Conservation (phyloP, 2,113 vertebrate species). For the Crotalus horridus region DNA sequence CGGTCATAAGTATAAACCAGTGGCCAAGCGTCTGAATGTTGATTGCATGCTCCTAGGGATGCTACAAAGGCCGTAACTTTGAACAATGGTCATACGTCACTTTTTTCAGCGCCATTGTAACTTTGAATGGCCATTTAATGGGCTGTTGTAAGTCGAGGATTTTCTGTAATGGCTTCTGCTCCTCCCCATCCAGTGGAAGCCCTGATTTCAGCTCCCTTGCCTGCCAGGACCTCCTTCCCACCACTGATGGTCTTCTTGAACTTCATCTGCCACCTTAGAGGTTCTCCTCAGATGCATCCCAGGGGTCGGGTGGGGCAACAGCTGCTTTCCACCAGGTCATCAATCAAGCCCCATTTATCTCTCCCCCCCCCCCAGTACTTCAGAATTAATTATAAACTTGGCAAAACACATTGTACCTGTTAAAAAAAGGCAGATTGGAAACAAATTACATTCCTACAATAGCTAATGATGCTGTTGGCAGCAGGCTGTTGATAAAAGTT, state of each 20-base stretch:
- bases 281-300: background rate
- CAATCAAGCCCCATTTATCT: background rate
- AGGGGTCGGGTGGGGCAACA: background rate
- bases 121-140: too few species aligned
- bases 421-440: slow-evolving; percentile 10
- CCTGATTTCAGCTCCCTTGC: too few species aligned
- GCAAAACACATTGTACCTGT: slow-evolving; percentile 30
- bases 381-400: slow-evolving; percentile 30
- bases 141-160: too few species aligned
- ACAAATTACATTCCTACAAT: slow-evolving; percentile 24
- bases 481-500: slow-evolving; percentile 3
- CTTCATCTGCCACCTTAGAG: slow-evolving; percentile 7
- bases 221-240: background rate
- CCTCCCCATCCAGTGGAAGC: background rate
- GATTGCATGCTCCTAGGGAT: too few species aligned
- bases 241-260: background rate
- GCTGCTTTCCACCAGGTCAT: background rate
- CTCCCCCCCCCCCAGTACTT: background rate
- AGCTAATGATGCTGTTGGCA: background rate
- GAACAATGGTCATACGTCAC: too few species aligned
- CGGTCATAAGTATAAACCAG: too few species aligned
- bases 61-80: too few species aligned
- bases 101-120: too few species aligned
- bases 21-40: too few species aligned
- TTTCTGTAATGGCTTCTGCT: background rate